phyloP scores from a whole-genome alignment of 2,113 vertebrate species.

The Passer montanus region DNA sequence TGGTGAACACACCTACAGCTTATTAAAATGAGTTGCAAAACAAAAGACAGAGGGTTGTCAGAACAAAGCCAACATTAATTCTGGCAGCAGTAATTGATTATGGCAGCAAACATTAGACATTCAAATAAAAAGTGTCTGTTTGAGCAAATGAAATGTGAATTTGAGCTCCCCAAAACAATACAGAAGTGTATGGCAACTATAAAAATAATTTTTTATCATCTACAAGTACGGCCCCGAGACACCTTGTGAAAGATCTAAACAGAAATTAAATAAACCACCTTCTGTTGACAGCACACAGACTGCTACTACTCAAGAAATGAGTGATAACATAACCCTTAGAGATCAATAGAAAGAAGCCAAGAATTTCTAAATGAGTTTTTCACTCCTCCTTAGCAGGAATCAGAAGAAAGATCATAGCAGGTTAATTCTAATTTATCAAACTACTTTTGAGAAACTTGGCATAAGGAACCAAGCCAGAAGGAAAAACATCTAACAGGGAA shows the following conservation, averaged over 20 bases:
- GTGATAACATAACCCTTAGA: constrained; percentile 45
- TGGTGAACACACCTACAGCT: background rate
- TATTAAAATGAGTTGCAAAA: constrained; percentile 38
- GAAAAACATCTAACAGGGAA: constrained; percentile 57
- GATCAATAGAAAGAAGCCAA: constrained; percentile 40
- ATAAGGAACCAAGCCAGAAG: constrained; percentile 61
- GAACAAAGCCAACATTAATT: constrained; percentile 35
- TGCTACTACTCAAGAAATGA: constrained; percentile 52
- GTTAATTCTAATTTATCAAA: constrained; percentile 69
- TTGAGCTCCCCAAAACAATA: background rate
- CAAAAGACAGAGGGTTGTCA: background rate
- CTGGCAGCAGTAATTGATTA: background rate
- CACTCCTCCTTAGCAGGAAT: constrained; percentile 45
- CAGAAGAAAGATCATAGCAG: constrained; percentile 55
- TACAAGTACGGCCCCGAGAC: background rate
- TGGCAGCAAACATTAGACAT: background rate
- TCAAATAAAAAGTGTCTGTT: background rate
- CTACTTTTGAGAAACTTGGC: constrained; percentile 53
- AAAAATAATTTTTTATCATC: background rate
- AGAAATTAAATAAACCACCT: constrained; percentile 44
- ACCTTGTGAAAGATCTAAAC: constrained; percentile 32
- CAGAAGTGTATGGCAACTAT: background rate
- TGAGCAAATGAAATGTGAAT: background rate
- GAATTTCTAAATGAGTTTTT: constrained; percentile 65
- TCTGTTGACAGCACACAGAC: background rate